Percentiles rank a stretch among this genome's conserved stretches.
phyloP scores from a whole-genome alignment of 2,888 invertebrate species.

The Allygus modestus region DNA sequence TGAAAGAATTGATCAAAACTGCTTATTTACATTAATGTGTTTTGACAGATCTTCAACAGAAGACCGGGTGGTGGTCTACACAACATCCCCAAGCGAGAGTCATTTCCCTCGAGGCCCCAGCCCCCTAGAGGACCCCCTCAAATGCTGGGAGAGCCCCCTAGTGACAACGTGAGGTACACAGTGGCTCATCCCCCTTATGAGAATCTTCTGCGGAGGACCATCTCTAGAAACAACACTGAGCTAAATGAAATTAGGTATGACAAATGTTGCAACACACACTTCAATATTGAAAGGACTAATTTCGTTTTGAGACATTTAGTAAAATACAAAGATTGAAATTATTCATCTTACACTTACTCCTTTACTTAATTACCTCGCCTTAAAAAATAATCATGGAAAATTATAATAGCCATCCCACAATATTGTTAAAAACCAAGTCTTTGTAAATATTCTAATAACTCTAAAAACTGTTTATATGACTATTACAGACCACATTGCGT shows the following conservation, averaged over 20 bases:
- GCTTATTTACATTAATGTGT: not conserved
- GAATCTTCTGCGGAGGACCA: slow-evolving; percentile 66
- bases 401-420: too few relatives aligned
- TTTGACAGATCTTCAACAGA: slow-evolving; percentile 13
- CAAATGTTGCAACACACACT: too few relatives aligned
- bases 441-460: too few relatives aligned
- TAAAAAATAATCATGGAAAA: too few relatives aligned
- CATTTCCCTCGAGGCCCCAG: not conserved
- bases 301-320: too few relatives aligned
- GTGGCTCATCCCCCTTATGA: slow-evolving; percentile 66
- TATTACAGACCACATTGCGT: too few relatives aligned
- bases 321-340: too few relatives aligned
- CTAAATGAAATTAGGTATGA: slow-evolving; percentile 44
- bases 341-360: too few relatives aligned
- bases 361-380: too few relatives aligned
- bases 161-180: slow-evolving; percentile 1
- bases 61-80: slow-evolving; percentile 46
- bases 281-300: not conserved
- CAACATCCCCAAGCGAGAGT: slow-evolving; percentile 63
- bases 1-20: too few relatives aligned
- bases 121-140: slow-evolving; percentile 5
- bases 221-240: slow-evolving; percentile 65
- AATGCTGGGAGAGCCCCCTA: not conserved
- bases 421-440: too few relatives aligned
- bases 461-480: too few relatives aligned